These are phyloP conservation scores for Enteromius anoplus DNA, from an alignment of 2,797 vertebrate genomes.

Conservation along the genomic window DNA sequence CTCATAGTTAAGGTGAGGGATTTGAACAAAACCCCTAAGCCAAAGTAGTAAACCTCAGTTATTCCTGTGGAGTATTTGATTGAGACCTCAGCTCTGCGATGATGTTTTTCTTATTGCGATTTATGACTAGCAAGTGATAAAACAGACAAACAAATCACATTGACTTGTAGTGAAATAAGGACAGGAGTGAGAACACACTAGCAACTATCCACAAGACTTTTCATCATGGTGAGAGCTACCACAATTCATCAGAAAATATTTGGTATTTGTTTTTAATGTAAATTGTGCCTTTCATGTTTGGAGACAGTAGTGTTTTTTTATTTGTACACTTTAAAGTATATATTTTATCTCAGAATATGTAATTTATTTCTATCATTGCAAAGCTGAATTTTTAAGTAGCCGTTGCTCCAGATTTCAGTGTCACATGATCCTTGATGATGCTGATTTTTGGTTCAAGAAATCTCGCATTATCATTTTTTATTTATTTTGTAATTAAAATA, in stretches of 20 bases:
- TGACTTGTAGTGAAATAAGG: background rate
- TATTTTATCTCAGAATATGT: background rate
- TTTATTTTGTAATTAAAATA: background rate
- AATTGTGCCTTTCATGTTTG: background rate
- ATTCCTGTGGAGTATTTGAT: background rate
- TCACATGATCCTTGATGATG: background rate
- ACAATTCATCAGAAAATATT: background rate
- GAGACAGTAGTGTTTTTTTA: background rate
- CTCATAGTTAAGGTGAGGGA: background rate
- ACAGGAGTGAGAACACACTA: background rate
- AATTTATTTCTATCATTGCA: background rate
- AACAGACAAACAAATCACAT: background rate
- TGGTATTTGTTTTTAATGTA: background rate
- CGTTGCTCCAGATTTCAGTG: background rate
- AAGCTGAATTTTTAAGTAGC: background rate
- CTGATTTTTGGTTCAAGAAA: background rate
- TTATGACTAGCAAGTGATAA: background rate
- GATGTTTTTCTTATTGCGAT: background rate
- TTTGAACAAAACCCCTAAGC: background rate
- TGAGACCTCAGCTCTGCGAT: background rate
- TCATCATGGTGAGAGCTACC: too few relatives aligned
- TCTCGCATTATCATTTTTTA: background rate
- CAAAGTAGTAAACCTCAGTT: background rate
- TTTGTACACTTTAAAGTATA: background rate
- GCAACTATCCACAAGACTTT: too few relatives aligned